Evolutionary conservation across 92 coral and sea anemone genomes (phyloP).

Genomic region (Palythoa heliodiscus): DNA sequence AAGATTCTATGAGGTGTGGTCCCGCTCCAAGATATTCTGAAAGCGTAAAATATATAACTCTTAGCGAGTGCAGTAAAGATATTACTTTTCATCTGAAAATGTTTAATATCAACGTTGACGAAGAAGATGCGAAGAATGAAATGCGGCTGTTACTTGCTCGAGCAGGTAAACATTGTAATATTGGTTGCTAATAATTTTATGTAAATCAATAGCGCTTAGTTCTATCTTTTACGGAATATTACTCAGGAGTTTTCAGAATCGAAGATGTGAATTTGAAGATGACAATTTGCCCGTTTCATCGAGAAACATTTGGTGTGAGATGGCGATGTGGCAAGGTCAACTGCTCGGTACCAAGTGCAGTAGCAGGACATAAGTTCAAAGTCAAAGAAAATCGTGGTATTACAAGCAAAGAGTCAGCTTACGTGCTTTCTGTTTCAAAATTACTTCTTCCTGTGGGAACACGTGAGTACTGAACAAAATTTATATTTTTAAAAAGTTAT

Average conservation of each 20-base stretch:
- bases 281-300: constrained; percentile 55
- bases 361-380: constrained; percentile 3
- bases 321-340: constrained; percentile 55
- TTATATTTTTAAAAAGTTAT: no score
- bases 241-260: constrained; percentile 43
- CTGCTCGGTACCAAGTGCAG: constrained; percentile 46
- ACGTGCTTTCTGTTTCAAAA: constrained; percentile 31
- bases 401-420: constrained; percentile 49
- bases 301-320: constrained; percentile 43
- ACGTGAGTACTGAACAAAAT: constrained; percentile 20
- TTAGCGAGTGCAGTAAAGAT: constrained; percentile 26
- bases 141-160: constrained; percentile 39
- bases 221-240: neutral
- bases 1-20: constrained; percentile 1
- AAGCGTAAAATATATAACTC: constrained; percentile 3
- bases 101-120: constrained; percentile 10
- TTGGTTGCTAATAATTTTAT: neutral
- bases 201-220: neutral
- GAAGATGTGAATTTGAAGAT: constrained; percentile 38
- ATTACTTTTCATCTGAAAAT: constrained; percentile 1
- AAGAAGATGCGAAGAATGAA: constrained; percentile 25
- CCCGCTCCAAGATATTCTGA: neutral
- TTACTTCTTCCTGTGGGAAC: constrained; percentile 48
- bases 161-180: constrained; percentile 37
- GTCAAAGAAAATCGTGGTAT: constrained; percentile 51